Evolutionary conservation across 1,140 invertebrate species (phyloP).

Genomic region (Cyphomyrmex costatus): DNA sequence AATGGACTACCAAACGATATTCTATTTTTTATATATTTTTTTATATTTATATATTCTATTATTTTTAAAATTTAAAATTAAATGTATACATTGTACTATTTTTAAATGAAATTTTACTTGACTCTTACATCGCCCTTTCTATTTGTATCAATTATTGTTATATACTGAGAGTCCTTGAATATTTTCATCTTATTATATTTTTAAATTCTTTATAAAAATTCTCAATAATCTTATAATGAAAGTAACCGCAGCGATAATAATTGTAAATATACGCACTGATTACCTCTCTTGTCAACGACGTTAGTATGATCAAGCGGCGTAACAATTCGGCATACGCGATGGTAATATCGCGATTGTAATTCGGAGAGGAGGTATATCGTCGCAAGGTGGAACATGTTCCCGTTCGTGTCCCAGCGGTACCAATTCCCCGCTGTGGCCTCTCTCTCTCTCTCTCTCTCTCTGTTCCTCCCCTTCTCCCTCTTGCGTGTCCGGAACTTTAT

Average conservation of each 20-base stretch:
- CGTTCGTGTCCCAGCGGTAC: conserved; percentile 23
- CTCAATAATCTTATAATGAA: not conserved
- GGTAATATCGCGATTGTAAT: conserved; percentile 18
- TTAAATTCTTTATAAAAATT: not conserved
- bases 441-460: not conserved
- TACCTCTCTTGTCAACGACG: not conserved
- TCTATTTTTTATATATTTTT: no score
- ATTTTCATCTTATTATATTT: no score
- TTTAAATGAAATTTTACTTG: no score
- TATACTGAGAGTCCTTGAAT: no score
- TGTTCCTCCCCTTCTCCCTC: not conserved
- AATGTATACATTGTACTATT: no score
- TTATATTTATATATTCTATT: no score
- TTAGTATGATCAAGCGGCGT: not conserved
- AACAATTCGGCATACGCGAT: conserved; percentile 17
- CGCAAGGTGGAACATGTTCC: conserved; percentile 41
- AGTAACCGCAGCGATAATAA: not conserved
- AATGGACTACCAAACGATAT: no score
- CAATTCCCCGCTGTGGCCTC: conserved; percentile 23
- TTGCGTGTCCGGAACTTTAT: conserved; percentile 44
- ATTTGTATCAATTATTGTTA: no score
- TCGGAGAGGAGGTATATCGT: conserved; percentile 17
- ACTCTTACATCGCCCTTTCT: no score
- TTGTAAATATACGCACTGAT: not conserved
- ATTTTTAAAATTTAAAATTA: no score